Evolutionary conservation across 2,113 vertebrate species (phyloP), one percentile per base, ranked within the genome.

Genomic region (Catharus bicknelli): DNA sequence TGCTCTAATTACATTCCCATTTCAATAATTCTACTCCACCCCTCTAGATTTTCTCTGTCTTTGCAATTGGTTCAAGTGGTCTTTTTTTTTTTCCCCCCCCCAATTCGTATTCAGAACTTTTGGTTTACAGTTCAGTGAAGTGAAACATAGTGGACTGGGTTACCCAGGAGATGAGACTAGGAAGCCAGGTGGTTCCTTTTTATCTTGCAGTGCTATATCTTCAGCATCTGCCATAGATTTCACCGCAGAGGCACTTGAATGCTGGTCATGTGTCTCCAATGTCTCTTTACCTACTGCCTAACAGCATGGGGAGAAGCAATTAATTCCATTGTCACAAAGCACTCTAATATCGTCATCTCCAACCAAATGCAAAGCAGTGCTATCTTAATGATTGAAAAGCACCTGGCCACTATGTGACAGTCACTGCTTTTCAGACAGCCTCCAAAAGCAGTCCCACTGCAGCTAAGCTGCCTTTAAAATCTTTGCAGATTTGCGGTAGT

Each of bases 51-150:
- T 73, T 64, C 30, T 23, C 16, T 59, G 1, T 34, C 45, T 79
- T 92, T 88, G 50, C 27, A 86, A 45, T 40, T 36, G 32, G 32
- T 40, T 86, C 38, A 75, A 76, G 6, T 42, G 30, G 18, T 17
- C 3, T 48, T 43, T 55, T 30, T 34, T 21, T 8, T 6, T 42
- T 17, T 11, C 2, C 0, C 7, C 1, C 1, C 0, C 6, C 14
- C 42, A 15, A 12, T 87, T 90, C 85, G 21, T 83, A 36, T 86
- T 92, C 5, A 1, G 67, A 84, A 72, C 23, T 87, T 79, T 63
- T 50, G 17, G 13, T 69, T 75, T 89, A n/a, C 53, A 85, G 47
- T 66, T 92, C 84, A 91, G 63, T 66, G 54, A 13, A 83, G 29
- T 86, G 82, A 85, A 95, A 74, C 63, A 8, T 3, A 21, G 32